A percentile compares a stretch with the other conserved stretches of the same genome.
These are phyloP conservation scores for Diachasmimorpha longicaudata DNA, from an alignment of 1,140 invertebrate species.

Conservation along the genomic window DNA sequence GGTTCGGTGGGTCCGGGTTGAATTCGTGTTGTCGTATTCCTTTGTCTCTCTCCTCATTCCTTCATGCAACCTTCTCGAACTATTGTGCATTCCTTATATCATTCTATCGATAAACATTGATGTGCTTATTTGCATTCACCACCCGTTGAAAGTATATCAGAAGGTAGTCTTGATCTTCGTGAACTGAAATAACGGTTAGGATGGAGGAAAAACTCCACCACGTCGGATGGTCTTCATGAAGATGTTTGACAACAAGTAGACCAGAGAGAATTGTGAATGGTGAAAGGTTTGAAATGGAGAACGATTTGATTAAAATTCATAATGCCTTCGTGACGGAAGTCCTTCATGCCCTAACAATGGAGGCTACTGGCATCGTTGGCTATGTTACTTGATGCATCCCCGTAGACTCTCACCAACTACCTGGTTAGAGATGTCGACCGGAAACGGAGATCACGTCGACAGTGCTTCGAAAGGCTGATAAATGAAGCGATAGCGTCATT, in stretches of 20 bases:
- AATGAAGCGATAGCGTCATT: conserved; percentile 62
- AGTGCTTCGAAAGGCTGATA: conserved; percentile 51
- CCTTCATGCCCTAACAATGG: conserved; percentile 32
- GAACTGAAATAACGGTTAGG: background rate
- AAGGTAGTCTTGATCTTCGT: background rate
- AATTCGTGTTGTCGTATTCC: background rate
- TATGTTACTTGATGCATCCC: conserved; percentile 25
- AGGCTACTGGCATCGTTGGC: conserved; percentile 31
- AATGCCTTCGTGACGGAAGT: conserved; percentile 51
- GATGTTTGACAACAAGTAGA: background rate
- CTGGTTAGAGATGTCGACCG: conserved; percentile 1
- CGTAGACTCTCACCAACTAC: background rate
- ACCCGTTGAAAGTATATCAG: conserved; percentile 33
- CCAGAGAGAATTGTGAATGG: background rate
- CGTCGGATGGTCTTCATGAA: background rate
- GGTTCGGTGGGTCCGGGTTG: conserved; percentile 19
- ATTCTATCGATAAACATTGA: background rate
- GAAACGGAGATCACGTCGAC: conserved; percentile 15
- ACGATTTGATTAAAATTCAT: conserved; percentile 61
- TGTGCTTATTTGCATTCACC: conserved; percentile 46
- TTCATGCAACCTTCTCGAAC: background rate
- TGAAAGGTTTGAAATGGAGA: conserved; percentile 40
- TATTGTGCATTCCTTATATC: background rate
- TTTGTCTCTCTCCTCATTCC: conserved; percentile 13
- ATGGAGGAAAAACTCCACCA: background rate